These are phyloP conservation scores for Paramormyrops hopkinsi DNA, from an alignment of 2,797 vertebrate genomes.

Conservation along the genomic window DNA sequence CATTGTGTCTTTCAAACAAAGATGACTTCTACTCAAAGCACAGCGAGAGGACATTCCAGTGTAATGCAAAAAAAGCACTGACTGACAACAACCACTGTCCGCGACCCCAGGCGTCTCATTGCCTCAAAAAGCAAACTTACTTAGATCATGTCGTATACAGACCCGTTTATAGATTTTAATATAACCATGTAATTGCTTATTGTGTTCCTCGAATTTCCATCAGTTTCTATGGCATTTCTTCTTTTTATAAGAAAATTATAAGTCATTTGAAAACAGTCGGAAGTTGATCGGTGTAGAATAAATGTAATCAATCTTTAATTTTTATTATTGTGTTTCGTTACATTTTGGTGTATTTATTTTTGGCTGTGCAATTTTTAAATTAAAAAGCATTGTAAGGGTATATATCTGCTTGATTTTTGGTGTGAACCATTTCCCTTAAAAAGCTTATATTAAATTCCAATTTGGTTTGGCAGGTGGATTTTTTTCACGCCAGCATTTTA, in stretches of 20 bases:
- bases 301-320: neutral
- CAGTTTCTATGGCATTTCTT: neutral
- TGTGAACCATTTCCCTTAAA: neutral
- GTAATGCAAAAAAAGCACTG: constrained; percentile 43
- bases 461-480: neutral
- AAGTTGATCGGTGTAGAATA: neutral
- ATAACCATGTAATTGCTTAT: constrained; percentile 37
- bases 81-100: constrained; percentile 53
- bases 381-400: neutral
- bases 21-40: constrained; percentile 57
- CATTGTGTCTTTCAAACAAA: constrained; percentile 67
- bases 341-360: neutral
- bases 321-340: neutral
- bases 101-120: constrained; percentile 27
- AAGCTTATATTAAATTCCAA: constrained; percentile 1
- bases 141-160: constrained; percentile 32
- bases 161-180: constrained; percentile 38
- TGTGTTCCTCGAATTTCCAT: neutral
- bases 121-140: constrained; percentile 23
- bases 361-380: neutral
- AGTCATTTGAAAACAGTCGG: neutral
- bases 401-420: neutral
- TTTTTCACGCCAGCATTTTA: constrained; percentile 5
- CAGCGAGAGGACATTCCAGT: constrained; percentile 54
- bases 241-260: neutral